These are phyloP conservation scores for Bungarus multicinctus DNA, from an alignment of 2,113 vertebrate genomes.

Conservation along the genomic window DNA sequence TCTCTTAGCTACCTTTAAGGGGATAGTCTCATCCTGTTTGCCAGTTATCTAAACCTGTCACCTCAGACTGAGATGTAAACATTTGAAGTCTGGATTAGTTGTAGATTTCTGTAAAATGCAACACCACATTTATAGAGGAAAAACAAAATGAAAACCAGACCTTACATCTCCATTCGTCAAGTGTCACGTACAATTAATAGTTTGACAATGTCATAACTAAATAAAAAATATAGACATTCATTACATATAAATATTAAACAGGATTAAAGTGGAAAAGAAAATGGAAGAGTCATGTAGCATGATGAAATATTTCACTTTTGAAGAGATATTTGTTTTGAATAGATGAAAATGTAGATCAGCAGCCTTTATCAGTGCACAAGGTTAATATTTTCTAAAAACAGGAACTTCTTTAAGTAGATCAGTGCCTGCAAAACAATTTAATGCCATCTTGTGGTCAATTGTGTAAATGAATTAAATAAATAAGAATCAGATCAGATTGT, in stretches of 20 bases:
- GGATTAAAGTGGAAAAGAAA: not conserved
- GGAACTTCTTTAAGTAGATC: not conserved
- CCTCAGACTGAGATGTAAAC: not conserved
- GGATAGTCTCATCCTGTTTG: not conserved
- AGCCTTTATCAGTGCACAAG: too few species aligned
- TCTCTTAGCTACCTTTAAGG: too few species aligned
- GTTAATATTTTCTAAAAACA: not conserved
- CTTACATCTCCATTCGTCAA: not conserved
- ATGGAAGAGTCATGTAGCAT: not conserved
- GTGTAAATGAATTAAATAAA: not conserved
- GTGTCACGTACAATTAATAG: not conserved
- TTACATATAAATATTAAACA: not conserved
- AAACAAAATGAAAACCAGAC: not conserved
- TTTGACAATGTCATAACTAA: not conserved
- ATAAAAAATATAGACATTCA: not conserved
- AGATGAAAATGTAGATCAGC: not conserved
- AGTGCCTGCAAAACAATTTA: slow-evolving; percentile 35
- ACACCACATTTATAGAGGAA: not conserved
- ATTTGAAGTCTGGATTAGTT: not conserved
- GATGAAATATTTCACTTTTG: not conserved
- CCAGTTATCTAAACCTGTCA: not conserved
- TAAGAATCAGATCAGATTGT: not conserved
- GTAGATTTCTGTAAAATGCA: not conserved
- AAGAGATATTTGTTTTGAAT: not conserved
- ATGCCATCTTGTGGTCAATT: slow-evolving; percentile 58